Evolutionary conservation across 2,888 invertebrate genomes (phyloP).

Genomic region (Orthosia gracilis): DNA sequence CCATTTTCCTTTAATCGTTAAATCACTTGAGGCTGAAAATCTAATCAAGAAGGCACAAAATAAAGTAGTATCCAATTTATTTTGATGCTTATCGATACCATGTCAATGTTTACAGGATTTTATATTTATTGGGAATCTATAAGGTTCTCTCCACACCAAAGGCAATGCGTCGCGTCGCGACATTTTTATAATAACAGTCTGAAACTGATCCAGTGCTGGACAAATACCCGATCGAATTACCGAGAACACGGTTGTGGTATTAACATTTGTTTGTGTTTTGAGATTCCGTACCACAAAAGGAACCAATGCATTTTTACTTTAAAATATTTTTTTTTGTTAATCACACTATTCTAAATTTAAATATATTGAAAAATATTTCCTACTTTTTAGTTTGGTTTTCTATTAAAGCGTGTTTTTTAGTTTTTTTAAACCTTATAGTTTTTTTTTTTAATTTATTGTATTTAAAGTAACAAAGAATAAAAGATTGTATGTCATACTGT

Average conservation of each 20-base stretch:
- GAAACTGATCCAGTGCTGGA: neutral
- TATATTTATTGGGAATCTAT: slow-evolving; percentile 19
- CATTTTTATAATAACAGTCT: neutral
- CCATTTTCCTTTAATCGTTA: slow-evolving; percentile 12
- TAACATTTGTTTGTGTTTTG: neutral
- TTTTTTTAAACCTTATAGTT: too few species aligned
- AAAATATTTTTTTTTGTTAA: too few species aligned
- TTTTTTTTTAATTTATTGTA: too few species aligned
- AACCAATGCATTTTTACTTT: too few species aligned
- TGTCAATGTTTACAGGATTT: slow-evolving; percentile 10
- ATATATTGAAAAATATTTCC: too few species aligned
- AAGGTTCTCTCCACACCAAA: neutral
- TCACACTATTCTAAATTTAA: too few species aligned
- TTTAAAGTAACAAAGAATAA: too few species aligned
- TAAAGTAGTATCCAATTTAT: slow-evolving; percentile 47
- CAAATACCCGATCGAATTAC: neutral
- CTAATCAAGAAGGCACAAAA: slow-evolving; percentile 14
- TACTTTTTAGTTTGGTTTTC: too few species aligned
- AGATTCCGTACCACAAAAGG: too few species aligned
- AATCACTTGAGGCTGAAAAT: slow-evolving; percentile 12
- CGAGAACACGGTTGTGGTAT: neutral
- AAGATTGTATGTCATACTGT: too few species aligned
- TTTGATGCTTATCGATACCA: slow-evolving; percentile 24
- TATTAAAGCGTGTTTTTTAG: too few species aligned
- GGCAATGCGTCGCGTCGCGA: neutral